Base-by-base conservation (phyloP, 2,113 vertebrate species). In the Enhydra lutris region DNA sequence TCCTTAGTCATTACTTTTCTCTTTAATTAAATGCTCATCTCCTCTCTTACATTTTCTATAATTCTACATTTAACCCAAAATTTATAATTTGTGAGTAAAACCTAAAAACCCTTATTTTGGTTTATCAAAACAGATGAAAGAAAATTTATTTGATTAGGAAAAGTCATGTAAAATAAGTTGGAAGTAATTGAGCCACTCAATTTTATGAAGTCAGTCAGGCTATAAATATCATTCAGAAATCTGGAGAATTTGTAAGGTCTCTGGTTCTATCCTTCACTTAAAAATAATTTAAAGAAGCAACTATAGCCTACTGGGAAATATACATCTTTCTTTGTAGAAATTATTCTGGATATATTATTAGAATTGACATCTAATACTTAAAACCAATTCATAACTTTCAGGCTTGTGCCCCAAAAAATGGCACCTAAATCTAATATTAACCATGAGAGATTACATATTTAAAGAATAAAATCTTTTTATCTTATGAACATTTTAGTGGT, bases 61-160 rank as follows among this genome's bases (percentile, higher is more conserved):
- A n/a, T 59, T 93, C 65, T 89, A 59, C n/a, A 55, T 96, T 90
- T 81, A 92, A 73, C 71, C 45, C 73, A 73, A 95, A 92, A 61
- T 80, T 83, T 93, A 13, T 61, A 39, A 61, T 84, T 78, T 69
- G 50, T 50, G 55, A 96, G 67, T 88, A 89, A 89, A 86, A 84
- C 12, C 24, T 73, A 78, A 91, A 95, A 88, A 90, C 14, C 11
- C 21, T 96, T 94, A 81, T 52, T 96, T 95, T 26, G 79, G 3
- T 85, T 82, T 93, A 26, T 24, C 20, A 69, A 80, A 42, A 74
- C 45, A 86, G 14, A 92, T 96, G 65, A 87, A 83, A 74, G 39
- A 92, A 59, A n/a, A 89, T 78, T 90, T 88, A 23, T 69, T 94
- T 94, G 52, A 83, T 61, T 89, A 42, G 31, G 50, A 63, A 96